phyloP scores from a whole-genome alignment of 30 jellyfish, hydroid and myxozoan genomes.

The Aurelia aurita complex sp. Pacific region DNA sequence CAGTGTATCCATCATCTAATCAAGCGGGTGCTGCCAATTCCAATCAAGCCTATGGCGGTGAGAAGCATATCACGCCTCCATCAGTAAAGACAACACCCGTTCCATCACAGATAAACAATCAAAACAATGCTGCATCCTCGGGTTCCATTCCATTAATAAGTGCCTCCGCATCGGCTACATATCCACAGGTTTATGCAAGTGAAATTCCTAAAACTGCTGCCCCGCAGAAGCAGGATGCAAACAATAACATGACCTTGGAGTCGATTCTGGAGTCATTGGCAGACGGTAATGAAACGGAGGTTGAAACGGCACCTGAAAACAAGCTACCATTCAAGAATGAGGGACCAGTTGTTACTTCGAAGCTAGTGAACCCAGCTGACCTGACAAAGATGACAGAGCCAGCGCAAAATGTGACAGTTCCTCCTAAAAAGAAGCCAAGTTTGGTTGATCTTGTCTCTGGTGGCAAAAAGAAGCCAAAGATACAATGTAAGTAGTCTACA shows the following conservation, averaged over 20 bases:
- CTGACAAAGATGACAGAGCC: neutral
- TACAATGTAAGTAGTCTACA: constrained; percentile 28
- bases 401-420: neutral
- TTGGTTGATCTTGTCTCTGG: constrained; percentile 45
- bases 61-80: constrained; percentile 31
- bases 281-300: constrained; percentile 22
- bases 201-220: neutral
- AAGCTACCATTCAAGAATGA: constrained; percentile 60
- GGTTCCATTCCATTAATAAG: constrained; percentile 6
- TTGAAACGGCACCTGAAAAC: neutral
- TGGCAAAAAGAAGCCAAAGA: constrained; percentile 49
- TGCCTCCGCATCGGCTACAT: constrained; percentile 18
- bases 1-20: neutral
- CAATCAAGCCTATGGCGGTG: neutral
- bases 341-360: constrained; percentile 46
- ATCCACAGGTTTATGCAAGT: neutral
- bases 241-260: constrained; percentile 26
- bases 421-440: constrained; percentile 31
- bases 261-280: constrained; percentile 38
- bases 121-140: neutral
- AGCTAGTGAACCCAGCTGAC: constrained; percentile 65
- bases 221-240: constrained; percentile 1
- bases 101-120: constrained; percentile 19
- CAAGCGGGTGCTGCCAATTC: neutral
- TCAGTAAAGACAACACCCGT: constrained; percentile 27